Evolutionary conservation across 2,888 invertebrate species (phyloP).

Genomic region (Rhagonycha fulva): DNA sequence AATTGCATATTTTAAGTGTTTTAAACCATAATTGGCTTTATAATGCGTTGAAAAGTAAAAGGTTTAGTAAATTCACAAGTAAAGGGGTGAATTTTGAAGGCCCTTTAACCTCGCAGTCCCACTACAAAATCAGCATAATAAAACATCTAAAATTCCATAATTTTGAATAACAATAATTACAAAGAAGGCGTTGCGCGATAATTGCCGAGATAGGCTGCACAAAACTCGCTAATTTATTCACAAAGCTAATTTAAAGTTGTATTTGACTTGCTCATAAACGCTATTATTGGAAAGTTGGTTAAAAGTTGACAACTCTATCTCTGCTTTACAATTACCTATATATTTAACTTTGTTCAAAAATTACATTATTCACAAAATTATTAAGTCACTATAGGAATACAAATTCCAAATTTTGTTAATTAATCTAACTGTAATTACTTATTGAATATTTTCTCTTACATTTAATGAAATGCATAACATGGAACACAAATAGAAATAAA

Average conservation of each 20-base stretch:
- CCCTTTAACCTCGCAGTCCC: constrained; percentile 47
- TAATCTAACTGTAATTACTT: neutral
- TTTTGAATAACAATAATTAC: constrained; percentile 58
- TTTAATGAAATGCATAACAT: neutral
- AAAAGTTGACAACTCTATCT: constrained; percentile 55
- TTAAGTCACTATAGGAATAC: constrained; percentile 8
- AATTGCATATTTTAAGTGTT: constrained; percentile 30
- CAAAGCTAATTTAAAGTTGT: constrained; percentile 58
- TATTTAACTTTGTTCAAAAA: constrained; percentile 35
- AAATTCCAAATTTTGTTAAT: neutral
- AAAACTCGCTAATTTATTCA: constrained; percentile 57
- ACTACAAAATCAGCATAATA: constrained; percentile 55
- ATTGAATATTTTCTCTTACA: neutral
- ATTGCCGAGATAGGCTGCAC: constrained; percentile 57
- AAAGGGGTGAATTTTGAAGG: constrained; percentile 40
- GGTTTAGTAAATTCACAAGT: constrained; percentile 30
- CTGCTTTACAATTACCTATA: constrained; percentile 41
- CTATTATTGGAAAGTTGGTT: constrained; percentile 56
- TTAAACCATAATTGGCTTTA: constrained; percentile 29
- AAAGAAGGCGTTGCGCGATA: constrained; percentile 55
- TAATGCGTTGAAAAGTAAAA: constrained; percentile 29
- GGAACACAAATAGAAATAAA: neutral
- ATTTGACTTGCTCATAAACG: constrained; percentile 58
- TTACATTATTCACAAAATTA: constrained; percentile 23
- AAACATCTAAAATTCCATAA: constrained; percentile 57